Conservation (phyloP, 2,888 invertebrate genomes). For the Tachina grossa region DNA sequence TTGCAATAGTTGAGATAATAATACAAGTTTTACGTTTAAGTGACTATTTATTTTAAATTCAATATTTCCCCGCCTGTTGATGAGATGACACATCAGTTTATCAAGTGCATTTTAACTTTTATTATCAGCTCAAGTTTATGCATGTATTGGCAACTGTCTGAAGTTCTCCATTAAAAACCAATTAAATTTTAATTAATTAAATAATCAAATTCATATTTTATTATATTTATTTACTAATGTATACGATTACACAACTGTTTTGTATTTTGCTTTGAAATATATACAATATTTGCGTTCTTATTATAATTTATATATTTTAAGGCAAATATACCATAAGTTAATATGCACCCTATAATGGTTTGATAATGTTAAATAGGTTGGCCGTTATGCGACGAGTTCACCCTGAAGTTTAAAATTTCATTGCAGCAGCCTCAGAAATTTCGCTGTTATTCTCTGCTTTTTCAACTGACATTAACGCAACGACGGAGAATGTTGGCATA, state of each 20-base stretch:
- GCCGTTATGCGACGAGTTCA: too few species aligned
- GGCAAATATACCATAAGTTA: too few species aligned
- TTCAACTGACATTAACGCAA: too few species aligned
- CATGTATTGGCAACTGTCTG: slow-evolving; percentile 25
- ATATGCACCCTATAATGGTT: too few species aligned
- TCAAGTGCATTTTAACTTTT: not conserved
- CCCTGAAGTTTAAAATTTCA: too few species aligned
- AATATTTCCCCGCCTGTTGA: slow-evolving; percentile 13
- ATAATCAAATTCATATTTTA: slow-evolving; percentile 55
- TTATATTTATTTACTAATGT: slow-evolving; percentile 21
- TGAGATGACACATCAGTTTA: slow-evolving; percentile 16
- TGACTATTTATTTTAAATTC: slow-evolving; percentile 4
- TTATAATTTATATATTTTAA: not conserved
- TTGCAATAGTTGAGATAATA: not conserved
- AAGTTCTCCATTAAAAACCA: slow-evolving; percentile 77
- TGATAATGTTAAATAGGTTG: too few species aligned
- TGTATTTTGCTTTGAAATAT: not conserved
- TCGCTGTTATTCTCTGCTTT: too few species aligned
- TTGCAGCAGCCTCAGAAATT: too few species aligned
- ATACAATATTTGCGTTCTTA: not conserved
- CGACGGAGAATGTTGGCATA: too few species aligned
- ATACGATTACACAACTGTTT: slow-evolving; percentile 31
- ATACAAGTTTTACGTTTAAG: not conserved
- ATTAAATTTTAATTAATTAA: slow-evolving; percentile 80
- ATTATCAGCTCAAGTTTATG: slow-evolving; percentile 6